Conservation (phyloP, 2,888 invertebrate species). For the Tubulanus polymorphus region DNA sequence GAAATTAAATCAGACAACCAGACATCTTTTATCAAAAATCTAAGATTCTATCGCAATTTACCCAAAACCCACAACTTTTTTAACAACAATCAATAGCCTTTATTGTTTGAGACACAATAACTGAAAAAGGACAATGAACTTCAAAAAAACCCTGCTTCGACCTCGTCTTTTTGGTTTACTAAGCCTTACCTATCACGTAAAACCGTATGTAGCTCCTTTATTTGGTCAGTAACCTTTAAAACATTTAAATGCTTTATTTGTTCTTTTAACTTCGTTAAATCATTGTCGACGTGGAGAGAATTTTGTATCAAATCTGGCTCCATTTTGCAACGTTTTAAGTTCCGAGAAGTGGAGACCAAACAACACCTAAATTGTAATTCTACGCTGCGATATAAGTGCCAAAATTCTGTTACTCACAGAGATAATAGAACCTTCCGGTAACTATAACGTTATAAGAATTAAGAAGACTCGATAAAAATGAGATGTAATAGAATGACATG, state of each 20-base stretch:
- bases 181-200: constrained; percentile 54
- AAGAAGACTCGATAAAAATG: no score
- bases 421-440: no score
- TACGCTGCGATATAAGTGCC: no score
- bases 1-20: no score
- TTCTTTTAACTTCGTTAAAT: constrained; percentile 54
- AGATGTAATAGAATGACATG: no score
- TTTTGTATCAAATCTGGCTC: constrained; percentile 33
- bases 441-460: no score
- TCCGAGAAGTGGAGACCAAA: no score
- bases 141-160: neutral
- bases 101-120: neutral
- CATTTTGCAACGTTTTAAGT: no score
- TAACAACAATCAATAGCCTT: neutral
- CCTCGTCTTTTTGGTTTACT: neutral
- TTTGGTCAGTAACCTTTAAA: constrained; percentile 43
- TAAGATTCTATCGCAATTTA: no score
- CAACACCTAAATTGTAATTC: no score
- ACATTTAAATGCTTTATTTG: constrained; percentile 36
- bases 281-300: constrained; percentile 21
- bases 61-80: constrained; percentile 8
- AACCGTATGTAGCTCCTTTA: constrained; percentile 56
- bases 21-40: no score
- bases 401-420: no score
- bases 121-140: neutral